A percentile compares a stretch with the other conserved stretches of the same genome.
These are phyloP conservation scores for Luehdorfia chinensis DNA, from an alignment of 1,140 invertebrate species.

Conservation along the genomic window DNA sequence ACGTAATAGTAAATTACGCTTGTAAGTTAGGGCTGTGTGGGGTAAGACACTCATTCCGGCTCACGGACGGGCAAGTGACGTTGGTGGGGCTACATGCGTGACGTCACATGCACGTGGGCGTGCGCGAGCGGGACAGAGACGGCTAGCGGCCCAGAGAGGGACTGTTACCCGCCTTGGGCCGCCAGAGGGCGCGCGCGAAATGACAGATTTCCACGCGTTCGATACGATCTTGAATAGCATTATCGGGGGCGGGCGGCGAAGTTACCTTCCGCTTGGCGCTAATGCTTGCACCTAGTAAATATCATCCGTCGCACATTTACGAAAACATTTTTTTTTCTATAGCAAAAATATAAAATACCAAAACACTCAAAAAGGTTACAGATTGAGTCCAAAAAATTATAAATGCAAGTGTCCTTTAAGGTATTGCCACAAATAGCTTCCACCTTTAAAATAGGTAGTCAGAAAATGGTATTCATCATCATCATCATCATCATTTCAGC, in stretches of 20 bases:
- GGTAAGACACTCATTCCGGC: constrained; percentile 14
- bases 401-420: too few relatives aligned
- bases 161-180: too few relatives aligned
- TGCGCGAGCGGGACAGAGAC: constrained; percentile 39
- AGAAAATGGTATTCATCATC: too few relatives aligned
- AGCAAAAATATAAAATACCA: too few relatives aligned
- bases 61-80: constrained; percentile 48
- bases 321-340: too few relatives aligned
- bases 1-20: constrained; percentile 10
- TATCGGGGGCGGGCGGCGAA: constrained; percentile 28
- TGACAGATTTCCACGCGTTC: constrained; percentile 65
- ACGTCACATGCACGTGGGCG: constrained; percentile 72
- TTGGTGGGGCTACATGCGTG: constrained; percentile 42
- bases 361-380: too few relatives aligned
- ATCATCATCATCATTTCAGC: too few relatives aligned
- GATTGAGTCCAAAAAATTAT: too few relatives aligned
- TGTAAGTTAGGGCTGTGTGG: constrained; percentile 1
- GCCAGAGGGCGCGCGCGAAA: constrained; percentile 48
- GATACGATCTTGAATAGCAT: constrained; percentile 67
- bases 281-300: too few relatives aligned
- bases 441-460: too few relatives aligned
- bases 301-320: too few relatives aligned
- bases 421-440: too few relatives aligned
- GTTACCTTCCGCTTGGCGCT: constrained; percentile 8
- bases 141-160: constrained; percentile 11